These are phyloP conservation scores for Myrmecophaga tridactyla DNA, from an alignment of 2,113 vertebrate genomes.

Conservation along the genomic window DNA sequence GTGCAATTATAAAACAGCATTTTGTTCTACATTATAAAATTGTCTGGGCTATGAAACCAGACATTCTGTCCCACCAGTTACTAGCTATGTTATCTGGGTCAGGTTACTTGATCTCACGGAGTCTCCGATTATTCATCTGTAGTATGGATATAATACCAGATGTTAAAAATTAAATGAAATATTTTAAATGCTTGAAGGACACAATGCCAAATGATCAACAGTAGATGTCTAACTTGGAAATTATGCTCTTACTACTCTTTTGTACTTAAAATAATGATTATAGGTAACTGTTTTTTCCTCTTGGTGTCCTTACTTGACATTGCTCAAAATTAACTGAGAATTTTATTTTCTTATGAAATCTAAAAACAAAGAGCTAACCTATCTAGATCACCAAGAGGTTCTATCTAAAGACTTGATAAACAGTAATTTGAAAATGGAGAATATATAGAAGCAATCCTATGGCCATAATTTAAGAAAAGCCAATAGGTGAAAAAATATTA, in stretches of 20 bases:
- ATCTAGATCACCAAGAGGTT: not conserved
- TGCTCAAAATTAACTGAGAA: not conserved
- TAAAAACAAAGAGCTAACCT: not conserved
- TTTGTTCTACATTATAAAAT: not conserved
- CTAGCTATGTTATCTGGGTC: too few relatives aligned
- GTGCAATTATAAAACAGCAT: not conserved
- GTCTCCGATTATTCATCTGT: not conserved
- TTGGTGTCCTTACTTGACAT: not conserved
- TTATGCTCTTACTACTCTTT: not conserved
- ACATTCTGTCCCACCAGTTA: not conserved
- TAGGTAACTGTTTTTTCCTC: not conserved
- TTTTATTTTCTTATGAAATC: not conserved
- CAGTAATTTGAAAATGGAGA: not conserved
- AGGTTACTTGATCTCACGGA: not conserved
- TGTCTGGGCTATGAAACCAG: not conserved
- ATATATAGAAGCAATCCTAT: not conserved
- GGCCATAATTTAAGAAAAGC: not conserved
- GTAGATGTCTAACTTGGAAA: not conserved
- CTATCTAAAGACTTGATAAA: not conserved
- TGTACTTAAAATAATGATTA: not conserved
- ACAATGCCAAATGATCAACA: not conserved
- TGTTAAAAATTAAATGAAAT: constrained; percentile 1
- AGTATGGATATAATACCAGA: not conserved
- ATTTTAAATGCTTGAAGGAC: not conserved
- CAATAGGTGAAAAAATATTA: constrained; percentile 5